Percentiles rank a stretch among this genome's conserved stretches.
phyloP scores from a whole-genome alignment of 2,888 invertebrate genomes.

The Caprella mutica region DNA sequence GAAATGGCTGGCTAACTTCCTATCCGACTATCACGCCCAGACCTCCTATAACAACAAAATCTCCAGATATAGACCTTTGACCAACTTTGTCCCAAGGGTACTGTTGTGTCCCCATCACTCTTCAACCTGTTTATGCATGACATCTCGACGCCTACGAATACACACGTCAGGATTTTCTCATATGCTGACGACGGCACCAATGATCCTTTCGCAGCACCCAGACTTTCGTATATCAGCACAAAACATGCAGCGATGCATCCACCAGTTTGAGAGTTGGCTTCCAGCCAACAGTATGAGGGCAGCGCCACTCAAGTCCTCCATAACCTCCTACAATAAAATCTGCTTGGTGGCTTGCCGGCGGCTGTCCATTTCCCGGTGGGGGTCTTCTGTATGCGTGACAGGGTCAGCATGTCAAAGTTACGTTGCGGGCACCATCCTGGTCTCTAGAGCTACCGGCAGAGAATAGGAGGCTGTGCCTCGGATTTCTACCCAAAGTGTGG shows the following conservation, averaged over 20 bases:
- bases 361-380: not conserved
- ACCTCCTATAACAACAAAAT: not conserved
- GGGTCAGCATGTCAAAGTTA: too few relatives aligned
- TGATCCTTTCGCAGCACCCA: not conserved
- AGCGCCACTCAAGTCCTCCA: too few relatives aligned
- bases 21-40: not conserved
- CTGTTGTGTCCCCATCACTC: not conserved
- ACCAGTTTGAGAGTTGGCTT: too few relatives aligned
- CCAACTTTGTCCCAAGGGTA: not conserved
- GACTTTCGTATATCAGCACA: not conserved
- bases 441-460: too few relatives aligned
- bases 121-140: not conserved
- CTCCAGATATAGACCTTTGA: not conserved
- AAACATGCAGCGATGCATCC: not conserved
- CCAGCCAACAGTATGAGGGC: too few relatives aligned
- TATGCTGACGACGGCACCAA: not conserved
- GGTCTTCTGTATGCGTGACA: too few relatives aligned
- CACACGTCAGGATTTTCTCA: not conserved
- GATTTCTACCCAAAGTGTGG: too few relatives aligned
- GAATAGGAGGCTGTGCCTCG: too few relatives aligned
- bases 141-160: not conserved
- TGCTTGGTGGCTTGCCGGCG: not conserved
- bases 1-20: not conserved
- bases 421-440: too few relatives aligned
- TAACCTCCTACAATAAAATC: not conserved